Base-by-base conservation (phyloP, 64 coral and sea anemone species). In the Exaiptasia diaphana region DNA sequence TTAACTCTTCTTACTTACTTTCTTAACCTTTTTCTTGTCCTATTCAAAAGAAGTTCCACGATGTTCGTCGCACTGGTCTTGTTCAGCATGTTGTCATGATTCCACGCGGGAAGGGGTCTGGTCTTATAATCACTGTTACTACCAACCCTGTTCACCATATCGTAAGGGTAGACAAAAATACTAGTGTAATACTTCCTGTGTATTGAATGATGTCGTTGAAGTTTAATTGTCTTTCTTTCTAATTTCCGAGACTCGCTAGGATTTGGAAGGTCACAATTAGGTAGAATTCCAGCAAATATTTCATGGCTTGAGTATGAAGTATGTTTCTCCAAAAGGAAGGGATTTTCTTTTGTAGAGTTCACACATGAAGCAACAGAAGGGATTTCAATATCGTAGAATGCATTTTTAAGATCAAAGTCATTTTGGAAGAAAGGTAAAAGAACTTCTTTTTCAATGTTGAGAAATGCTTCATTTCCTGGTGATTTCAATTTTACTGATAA, bases 401-500 rank as follows among this genome's bases (percentile, higher is more conserved):
- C 57, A 77, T n/a, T 33, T 3, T 10, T 32, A 18, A 1, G 11
- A 15, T 18, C 50, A 26, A 9, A 49, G 27, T 53, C 57, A 3
- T 68, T 61, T 28, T 1, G 39, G n/a, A 13, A 14, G 3, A 40
- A 78, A 38, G 82, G 70, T 0, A 10, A 24, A 9, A 92, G 69
- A 81, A 53, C 54, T 4, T 80, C 22, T 11, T 26, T 23, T 17
- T 41, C 53, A 14, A 92, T 64, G 31, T 38, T 6, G 38, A 67
- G 58, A 26, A 92, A 73, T 25, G 70, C 74, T 11, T 20, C 11
- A 1, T 38, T 43, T 1, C 18, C 38, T 3, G 90, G 83, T 17
- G 72, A 39, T 41, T 54, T 57, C 90, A 75, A 92, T n/a, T 52
- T 43, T 7, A 92, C 82, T 62, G 74, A 35, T 2, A 92, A 1